Evolutionary conservation across 2,888 invertebrate genomes (phyloP).

Genomic region (Microplitis manilae): DNA sequence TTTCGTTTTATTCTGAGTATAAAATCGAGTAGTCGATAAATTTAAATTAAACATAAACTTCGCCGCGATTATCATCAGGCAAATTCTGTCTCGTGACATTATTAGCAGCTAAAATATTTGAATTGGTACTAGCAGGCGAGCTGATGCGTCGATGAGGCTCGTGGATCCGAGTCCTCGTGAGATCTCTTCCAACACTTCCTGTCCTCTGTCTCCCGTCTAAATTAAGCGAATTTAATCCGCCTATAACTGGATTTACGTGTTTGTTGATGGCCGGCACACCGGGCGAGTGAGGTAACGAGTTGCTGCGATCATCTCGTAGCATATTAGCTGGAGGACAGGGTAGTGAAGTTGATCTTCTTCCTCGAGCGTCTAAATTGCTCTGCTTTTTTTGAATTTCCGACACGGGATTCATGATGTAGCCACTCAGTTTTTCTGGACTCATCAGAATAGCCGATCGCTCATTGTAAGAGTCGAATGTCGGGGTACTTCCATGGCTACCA

Average conservation of each 20-base stretch:
- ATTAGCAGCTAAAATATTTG: constrained; percentile 49
- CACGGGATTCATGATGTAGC: constrained; percentile 56
- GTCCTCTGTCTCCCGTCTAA: constrained; percentile 59
- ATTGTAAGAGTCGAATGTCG: constrained; percentile 64
- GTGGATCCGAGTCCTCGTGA: constrained; percentile 47
- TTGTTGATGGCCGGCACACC: constrained; percentile 55
- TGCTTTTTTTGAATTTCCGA: constrained; percentile 47
- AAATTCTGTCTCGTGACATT: constrained; percentile 44
- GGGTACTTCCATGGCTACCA: constrained; percentile 61
- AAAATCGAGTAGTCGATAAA: background rate
- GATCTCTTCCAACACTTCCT: constrained; percentile 62
- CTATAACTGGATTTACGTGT: constrained; percentile 49
- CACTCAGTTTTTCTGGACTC: constrained; percentile 64
- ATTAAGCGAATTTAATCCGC: constrained; percentile 35
- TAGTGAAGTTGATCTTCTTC: constrained; percentile 69
- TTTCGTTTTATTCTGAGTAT: background rate
- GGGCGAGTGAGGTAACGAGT: constrained; percentile 66
- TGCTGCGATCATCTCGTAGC: constrained; percentile 63
- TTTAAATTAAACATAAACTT: constrained; percentile 74
- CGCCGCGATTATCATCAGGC: constrained; percentile 71
- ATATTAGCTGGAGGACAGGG: constrained; percentile 63
- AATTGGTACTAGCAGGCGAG: constrained; percentile 62
- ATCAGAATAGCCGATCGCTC: constrained; percentile 66
- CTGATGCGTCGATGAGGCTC: constrained; percentile 72
- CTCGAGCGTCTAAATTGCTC: constrained; percentile 51